A percentile compares a stretch with the other conserved stretches of the same genome.
phyloP scores from a whole-genome alignment of 2,888 invertebrate genomes.

The Andrena minutula region DNA sequence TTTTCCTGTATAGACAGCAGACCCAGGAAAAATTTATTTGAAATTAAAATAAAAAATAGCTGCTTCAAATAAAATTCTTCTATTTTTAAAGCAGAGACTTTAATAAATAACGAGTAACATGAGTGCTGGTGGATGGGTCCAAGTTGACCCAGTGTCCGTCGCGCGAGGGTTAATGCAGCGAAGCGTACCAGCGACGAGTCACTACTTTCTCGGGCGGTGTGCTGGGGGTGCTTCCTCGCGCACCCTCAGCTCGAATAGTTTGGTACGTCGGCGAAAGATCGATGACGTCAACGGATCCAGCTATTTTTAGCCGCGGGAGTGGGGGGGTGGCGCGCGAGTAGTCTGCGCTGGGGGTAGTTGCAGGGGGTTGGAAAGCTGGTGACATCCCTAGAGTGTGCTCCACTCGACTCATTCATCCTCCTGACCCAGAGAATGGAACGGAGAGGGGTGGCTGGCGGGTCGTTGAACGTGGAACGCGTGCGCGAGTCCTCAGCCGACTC shows the following conservation, averaged over 20 bases:
- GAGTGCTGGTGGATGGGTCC: too few species aligned
- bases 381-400: conserved; percentile 70
- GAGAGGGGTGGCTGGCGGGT: conserved; percentile 13
- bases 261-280: conserved; percentile 72
- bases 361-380: conserved; percentile 51
- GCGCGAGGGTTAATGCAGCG: background rate
- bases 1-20: too few species aligned
- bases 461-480: conserved; percentile 28
- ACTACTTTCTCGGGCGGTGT: background rate
- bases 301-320: conserved; percentile 74
- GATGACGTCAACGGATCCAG: conserved; percentile 77
- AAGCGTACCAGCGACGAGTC: conserved; percentile 33
- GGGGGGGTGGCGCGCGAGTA: conserved; percentile 57
- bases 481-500: conserved; percentile 10
- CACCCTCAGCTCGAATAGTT: conserved; percentile 58
- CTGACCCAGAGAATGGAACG: conserved; percentile 66
- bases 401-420: conserved; percentile 74
- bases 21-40: too few species aligned
- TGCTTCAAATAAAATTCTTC: too few species aligned
- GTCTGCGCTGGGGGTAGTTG: conserved; percentile 48
- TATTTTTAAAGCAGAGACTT: too few species aligned
- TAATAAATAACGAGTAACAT: too few species aligned
- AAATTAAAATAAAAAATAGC: too few species aligned
- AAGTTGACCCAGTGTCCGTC: too few species aligned
- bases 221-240: background rate